Conservation (phyloP, 2,797 vertebrate genomes). For the Smutsia temminckii region DNA sequence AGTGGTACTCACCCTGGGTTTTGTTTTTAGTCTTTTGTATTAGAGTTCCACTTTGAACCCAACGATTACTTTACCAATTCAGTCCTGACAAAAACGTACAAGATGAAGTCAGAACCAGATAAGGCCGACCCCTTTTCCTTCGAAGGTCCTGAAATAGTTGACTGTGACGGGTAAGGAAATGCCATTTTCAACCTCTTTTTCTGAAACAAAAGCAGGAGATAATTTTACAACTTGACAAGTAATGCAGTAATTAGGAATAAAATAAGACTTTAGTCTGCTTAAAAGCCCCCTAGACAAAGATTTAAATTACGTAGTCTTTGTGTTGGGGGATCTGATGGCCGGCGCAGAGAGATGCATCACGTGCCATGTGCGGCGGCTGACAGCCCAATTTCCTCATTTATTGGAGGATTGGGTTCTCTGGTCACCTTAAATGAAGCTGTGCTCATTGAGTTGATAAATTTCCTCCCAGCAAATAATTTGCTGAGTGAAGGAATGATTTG, state of each 20-base stretch:
- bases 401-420: neutral
- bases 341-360: rapidly evolving
- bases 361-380: rapidly evolving
- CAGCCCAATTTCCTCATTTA: neutral
- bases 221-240: neutral
- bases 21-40: conserved; percentile 91
- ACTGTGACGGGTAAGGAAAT: conserved; percentile 95
- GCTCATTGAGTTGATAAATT: neutral
- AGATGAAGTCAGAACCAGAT: conserved; percentile 98
- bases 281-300: neutral
- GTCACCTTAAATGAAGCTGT: neutral
- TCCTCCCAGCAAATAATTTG: neutral
- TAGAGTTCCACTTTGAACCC: conserved; percentile 98
- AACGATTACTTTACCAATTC: conserved; percentile 96
- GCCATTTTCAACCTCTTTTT: neutral
- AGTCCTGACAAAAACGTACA: conserved; percentile 96
- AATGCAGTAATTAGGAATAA: neutral
- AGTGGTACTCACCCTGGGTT: neutral
- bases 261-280: neutral
- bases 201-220: neutral
- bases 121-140: conserved; percentile 96
- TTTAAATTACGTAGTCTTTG: neutral
- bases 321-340: rapidly evolving
- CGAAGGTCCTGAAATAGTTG: conserved; percentile 97
- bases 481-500: rapidly evolving